A percentile compares a stretch with the other conserved stretches of the same genome.
These are phyloP conservation scores for Diadromus collaris DNA, from an alignment of 2,888 invertebrate species.

Conservation along the genomic window DNA sequence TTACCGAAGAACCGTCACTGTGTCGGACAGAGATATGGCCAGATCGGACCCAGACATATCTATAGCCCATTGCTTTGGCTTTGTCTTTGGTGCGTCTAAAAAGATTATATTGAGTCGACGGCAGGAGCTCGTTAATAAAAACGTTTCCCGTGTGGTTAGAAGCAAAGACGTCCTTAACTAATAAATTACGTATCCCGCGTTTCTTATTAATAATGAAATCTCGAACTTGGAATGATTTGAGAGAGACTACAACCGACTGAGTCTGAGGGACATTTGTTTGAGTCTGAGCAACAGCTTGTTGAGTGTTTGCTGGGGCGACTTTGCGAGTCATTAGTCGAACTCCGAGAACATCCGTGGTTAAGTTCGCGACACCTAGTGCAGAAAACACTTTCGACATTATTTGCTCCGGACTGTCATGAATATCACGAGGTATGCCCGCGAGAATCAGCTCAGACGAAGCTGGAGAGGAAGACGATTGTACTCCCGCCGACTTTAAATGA, in stretches of 20 bases:
- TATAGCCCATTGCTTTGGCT: not conserved
- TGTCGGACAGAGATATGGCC: not conserved
- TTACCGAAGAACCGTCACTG: not conserved
- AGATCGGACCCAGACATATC: not conserved
- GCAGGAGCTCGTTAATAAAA: constrained; percentile 28
- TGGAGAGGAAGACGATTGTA: too few relatives aligned
- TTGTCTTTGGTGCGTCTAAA: not conserved
- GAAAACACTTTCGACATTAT: not conserved
- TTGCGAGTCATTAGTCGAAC: too few relatives aligned
- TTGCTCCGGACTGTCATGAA: not conserved
- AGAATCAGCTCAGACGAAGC: not conserved
- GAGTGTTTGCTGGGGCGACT: too few relatives aligned
- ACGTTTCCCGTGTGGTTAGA: not conserved
- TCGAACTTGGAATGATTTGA: not conserved
- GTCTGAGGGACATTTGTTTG: too few relatives aligned
- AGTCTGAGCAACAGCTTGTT: too few relatives aligned
- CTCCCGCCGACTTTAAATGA: not conserved
- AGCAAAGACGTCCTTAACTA: not conserved
- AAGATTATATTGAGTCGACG: not conserved
- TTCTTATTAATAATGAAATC: constrained; percentile 1
- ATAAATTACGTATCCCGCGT: not conserved
- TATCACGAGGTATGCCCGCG: not conserved
- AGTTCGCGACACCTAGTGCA: not conserved
- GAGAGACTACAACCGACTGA: not conserved
- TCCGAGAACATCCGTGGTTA: too few relatives aligned